A percentile compares a stretch with the other conserved stretches of the same genome.
Conservation (phyloP, 2,797 vertebrate genomes). For the Setipinna tenuifilis region DNA sequence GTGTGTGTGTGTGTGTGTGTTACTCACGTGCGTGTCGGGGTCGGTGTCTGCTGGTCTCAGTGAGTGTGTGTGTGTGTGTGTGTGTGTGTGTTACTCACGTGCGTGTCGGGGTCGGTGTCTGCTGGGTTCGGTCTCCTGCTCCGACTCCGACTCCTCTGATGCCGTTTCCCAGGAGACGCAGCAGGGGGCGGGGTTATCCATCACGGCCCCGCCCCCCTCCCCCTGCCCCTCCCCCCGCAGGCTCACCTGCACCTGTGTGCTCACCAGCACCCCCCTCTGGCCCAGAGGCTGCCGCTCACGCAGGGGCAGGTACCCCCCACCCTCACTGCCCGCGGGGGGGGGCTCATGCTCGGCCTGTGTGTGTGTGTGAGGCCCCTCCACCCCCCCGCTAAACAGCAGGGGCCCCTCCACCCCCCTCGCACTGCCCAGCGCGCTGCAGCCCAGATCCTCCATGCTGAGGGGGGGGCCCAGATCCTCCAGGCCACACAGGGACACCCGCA, state of each 20-base stretch:
- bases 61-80: not conserved
- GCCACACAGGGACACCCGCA: constrained; percentile 81
- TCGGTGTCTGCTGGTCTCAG: too few relatives aligned
- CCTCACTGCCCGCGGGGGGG: constrained; percentile 64
- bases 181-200: constrained; percentile 82
- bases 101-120: constrained; percentile 92
- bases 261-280: constrained; percentile 72
- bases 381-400: not conserved
- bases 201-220: constrained; percentile 72
- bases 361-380: not conserved
- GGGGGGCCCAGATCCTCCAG: not conserved
- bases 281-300: constrained; percentile 71
- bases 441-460: constrained; percentile 59
- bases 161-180: constrained; percentile 87
- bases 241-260: constrained; percentile 80
- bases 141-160: constrained; percentile 82
- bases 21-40: too few relatives aligned
- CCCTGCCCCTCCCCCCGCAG: constrained; percentile 63
- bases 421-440: constrained; percentile 65
- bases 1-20: too few relatives aligned
- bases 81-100: constrained; percentile 81
- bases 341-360: not conserved
- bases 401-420: constrained; percentile 67
- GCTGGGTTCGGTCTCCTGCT: constrained; percentile 86
- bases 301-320: constrained; percentile 68